phyloP scores from a whole-genome alignment of 2,888 invertebrate species.

The Luperina testacea region DNA sequence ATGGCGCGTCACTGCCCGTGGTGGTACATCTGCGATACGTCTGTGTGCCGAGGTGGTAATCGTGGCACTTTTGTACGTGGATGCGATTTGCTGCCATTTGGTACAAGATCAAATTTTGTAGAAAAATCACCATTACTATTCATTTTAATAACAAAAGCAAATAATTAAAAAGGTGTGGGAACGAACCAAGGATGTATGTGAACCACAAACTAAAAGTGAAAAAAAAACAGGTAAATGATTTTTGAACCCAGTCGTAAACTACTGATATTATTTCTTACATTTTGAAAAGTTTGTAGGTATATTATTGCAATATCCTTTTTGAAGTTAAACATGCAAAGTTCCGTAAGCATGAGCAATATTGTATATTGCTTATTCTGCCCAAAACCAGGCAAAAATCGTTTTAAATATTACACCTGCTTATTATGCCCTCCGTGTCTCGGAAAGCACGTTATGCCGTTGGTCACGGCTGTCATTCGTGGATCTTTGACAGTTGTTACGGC shows the following conservation, averaged over 20 bases:
- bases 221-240: neutral
- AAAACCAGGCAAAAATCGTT: neutral
- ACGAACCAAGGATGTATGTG: neutral
- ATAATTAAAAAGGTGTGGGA: neutral
- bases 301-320: neutral
- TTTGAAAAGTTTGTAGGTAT: neutral
- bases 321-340: neutral
- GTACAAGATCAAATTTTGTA: neutral
- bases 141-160: neutral
- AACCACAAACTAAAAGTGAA: neutral
- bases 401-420: slow-evolving; percentile 1
- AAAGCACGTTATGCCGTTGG: too few species aligned
- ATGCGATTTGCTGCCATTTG: slow-evolving; percentile 9
- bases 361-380: neutral
- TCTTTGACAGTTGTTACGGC: too few species aligned
- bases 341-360: neutral
- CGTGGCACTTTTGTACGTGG: neutral
- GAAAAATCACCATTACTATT: neutral
- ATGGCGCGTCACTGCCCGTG: slow-evolving; percentile 74
- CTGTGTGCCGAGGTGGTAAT: slow-evolving; percentile 22
- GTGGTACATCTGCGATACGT: slow-evolving; percentile 70
- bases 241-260: neutral
- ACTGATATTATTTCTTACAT: neutral
- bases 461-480: too few species aligned
- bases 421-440: too few species aligned